Percentiles rank a stretch among this genome's conserved stretches.
Evolutionary conservation across 1,140 invertebrate species (phyloP).

Genomic region (Solenopsis fugax): DNA sequence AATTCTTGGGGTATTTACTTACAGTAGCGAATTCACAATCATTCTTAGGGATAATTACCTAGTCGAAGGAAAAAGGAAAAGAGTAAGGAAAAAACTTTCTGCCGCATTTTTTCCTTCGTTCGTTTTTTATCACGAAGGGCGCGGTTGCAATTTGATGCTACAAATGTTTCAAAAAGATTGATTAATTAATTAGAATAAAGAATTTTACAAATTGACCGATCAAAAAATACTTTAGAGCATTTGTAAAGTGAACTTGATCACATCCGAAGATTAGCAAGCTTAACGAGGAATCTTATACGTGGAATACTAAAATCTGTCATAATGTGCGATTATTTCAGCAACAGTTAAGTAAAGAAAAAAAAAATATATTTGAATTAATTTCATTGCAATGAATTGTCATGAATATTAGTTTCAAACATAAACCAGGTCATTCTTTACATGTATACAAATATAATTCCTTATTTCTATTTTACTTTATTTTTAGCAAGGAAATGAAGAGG

Average conservation of each 20-base stretch:
- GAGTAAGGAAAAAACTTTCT: not conserved
- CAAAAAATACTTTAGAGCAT: too few relatives aligned
- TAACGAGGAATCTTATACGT: not conserved
- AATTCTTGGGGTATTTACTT: not conserved
- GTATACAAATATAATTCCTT: not conserved
- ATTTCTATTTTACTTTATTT: not conserved
- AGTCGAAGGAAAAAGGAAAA: not conserved
- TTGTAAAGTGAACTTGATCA: too few relatives aligned
- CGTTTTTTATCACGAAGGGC: not conserved
- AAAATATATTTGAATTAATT: constrained; percentile 12
- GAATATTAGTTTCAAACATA: constrained; percentile 66
- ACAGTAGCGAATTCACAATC: not conserved
- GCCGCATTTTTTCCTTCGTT: not conserved
- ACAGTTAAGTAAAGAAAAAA: not conserved
- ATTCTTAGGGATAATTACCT: not conserved
- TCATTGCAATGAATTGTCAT: constrained; percentile 10
- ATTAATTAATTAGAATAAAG: too few relatives aligned
- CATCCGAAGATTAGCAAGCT: not conserved
- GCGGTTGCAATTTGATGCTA: too few relatives aligned
- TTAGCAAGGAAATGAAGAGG: constrained; percentile 85
- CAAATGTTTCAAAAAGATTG: too few relatives aligned
- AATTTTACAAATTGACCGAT: too few relatives aligned
- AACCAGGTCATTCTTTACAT: constrained; percentile 5
- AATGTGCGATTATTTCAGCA: not conserved
- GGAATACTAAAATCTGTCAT: not conserved